Conservation (phyloP, 2,113 vertebrate species). For the Dinomys branickii region DNA sequence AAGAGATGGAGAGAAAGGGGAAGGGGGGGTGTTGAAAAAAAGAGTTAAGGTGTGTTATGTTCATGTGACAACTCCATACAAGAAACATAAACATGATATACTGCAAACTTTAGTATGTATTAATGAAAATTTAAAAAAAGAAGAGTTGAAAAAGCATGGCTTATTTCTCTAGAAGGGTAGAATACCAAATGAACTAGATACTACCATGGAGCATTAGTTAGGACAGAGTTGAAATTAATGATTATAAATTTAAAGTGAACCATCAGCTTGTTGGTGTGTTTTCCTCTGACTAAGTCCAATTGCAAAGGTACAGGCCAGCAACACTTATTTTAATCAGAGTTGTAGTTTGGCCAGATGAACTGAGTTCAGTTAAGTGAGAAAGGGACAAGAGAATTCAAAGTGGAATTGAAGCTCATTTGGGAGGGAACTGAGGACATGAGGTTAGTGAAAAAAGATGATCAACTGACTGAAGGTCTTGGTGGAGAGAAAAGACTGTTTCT, state of each 20-base stretch:
- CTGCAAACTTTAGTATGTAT: not conserved
- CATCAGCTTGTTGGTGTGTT: not conserved
- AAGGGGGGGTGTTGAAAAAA: not conserved
- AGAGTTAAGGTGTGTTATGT: not conserved
- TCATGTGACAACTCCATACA: not conserved
- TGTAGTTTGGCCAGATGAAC: not conserved
- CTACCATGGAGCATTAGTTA: not conserved
- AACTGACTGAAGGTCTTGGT: not conserved
- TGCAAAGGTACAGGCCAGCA: not conserved
- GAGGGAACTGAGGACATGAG: not conserved
- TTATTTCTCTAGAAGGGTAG: not conserved
- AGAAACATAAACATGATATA: not conserved
- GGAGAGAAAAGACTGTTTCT: not conserved
- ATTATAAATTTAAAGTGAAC: conserved; percentile 21
- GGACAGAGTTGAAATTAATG: not conserved
- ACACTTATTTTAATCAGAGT: conserved; percentile 1
- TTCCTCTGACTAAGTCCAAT: not conserved
- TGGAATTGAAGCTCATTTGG: not conserved
- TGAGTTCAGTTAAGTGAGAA: not conserved
- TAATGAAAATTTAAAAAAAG: not conserved
- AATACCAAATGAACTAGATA: conserved; percentile 10
- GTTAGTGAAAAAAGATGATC: not conserved
- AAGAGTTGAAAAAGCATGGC: not conserved
- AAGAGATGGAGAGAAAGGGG: not conserved
- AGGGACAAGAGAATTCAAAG: not conserved